Evolutionary conservation across 2,888 invertebrate genomes (phyloP).

Genomic region (Phlogophora meticulosa): DNA sequence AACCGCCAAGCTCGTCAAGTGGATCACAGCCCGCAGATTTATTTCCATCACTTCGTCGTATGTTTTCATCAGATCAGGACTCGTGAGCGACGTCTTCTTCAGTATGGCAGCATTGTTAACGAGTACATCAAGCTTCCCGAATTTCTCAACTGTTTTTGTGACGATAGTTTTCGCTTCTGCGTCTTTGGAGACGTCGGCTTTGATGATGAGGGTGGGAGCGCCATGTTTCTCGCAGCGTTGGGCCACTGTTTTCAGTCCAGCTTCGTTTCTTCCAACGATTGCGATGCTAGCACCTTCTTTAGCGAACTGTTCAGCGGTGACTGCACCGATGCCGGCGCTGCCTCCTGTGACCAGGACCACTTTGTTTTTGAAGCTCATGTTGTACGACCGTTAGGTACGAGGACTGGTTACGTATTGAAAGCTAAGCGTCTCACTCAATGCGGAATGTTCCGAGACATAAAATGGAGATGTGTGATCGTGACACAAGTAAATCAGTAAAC

Average conservation of each 20-base stretch:
- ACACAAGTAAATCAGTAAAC: conserved; percentile 16
- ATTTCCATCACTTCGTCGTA: conserved; percentile 66
- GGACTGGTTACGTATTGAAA: conserved; percentile 19
- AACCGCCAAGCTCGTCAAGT: conserved; percentile 63
- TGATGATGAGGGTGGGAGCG: conserved; percentile 59
- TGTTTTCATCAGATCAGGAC: conserved; percentile 57
- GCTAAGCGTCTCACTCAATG: background rate
- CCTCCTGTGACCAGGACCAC: conserved; percentile 73
- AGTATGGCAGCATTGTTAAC: conserved; percentile 73
- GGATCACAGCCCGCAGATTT: conserved; percentile 66
- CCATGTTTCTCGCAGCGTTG: conserved; percentile 58
- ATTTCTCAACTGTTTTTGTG: conserved; percentile 63
- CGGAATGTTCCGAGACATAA: conserved; percentile 2
- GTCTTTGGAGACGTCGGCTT: conserved; percentile 70
- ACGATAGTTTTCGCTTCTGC: conserved; percentile 62
- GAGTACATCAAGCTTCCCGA: conserved; percentile 71
- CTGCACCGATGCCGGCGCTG: conserved; percentile 71
- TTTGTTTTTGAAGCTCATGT: conserved; percentile 71
- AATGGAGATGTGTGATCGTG: background rate
- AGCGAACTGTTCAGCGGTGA: conserved; percentile 66
- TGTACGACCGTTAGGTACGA: conserved; percentile 10
- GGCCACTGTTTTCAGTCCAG: conserved; percentile 61
- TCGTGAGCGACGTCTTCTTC: conserved; percentile 42
- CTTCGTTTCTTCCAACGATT: conserved; percentile 69
- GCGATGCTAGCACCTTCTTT: conserved; percentile 68